Base-by-base conservation (phyloP, 2,797 vertebrate species). In the Pipistrellus nathusii region DNA sequence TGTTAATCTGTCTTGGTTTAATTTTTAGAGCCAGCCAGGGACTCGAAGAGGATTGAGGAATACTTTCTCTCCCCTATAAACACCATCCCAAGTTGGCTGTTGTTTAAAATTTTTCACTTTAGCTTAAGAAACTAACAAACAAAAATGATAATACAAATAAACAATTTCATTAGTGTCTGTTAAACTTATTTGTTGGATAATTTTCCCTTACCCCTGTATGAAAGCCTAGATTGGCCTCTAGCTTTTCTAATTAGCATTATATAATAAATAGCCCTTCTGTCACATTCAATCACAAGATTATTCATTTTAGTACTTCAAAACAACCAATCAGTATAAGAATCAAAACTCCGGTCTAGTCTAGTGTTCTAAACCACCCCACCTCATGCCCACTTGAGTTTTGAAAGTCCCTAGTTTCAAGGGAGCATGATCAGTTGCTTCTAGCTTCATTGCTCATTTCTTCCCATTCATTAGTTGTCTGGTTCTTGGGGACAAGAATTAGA, bases 251-350 rank as follows among this genome's bases (percentile, higher is more conserved):
- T 85, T 59, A 91, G 14, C 85, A 53, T 76, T 82, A 53, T 51
- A 59, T 76, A 81, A 85, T 71, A 46, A 77, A 66, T 66, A 82
- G 8, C 8, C 46, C 55, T 66, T 15, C 38, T 90, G 6, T 71
- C 59, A 83, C 57, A 81, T 80, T 80, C 62, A 64, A 38, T 88
- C 46, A 88, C 35, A 81, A 77, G 25, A 94, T 77, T 81, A 62
- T 66, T 73, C 25, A 93, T 73, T 91, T 93, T 88, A 30, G 44
- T 76, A 71, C 10, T 94, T 89, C 57, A 87, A 85, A 88, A 71
- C 21, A 83, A 46, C 35, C 51, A 51, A 51, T 83, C n/a, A 86
- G 46, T 86, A 27, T 48, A 76, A 44, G 69, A 64, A 71, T 92
- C 12, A 75, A 94, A 89, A 76, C 17, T 21, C 69, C 51, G 23